Evolutionary conservation across 2,113 vertebrate species (phyloP).

Genomic region (Petrocephalus microphthalmus): DNA sequence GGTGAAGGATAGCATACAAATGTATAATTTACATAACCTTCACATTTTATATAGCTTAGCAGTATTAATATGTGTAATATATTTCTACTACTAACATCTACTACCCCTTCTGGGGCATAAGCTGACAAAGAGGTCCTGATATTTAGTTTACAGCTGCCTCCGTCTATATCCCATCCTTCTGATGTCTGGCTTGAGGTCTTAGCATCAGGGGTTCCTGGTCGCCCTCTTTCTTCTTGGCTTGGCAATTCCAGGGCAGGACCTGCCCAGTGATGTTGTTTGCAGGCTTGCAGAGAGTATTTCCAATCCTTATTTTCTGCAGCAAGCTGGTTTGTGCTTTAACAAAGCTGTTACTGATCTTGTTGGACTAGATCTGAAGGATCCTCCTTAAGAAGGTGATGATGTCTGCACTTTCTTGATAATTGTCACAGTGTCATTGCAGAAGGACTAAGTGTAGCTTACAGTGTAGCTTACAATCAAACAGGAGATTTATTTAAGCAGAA

Average conservation of each 20-base stretch:
- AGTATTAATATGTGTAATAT: background rate
- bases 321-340: background rate
- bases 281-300: background rate
- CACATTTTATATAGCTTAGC: background rate
- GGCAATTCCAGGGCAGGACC: background rate
- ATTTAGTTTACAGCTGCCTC: background rate
- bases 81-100: background rate
- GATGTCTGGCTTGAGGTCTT: background rate
- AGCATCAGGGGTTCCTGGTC: background rate
- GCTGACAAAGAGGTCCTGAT: constrained; percentile 18
- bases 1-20: background rate
- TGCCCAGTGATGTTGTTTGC: background rate
- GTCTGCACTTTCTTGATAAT: background rate
- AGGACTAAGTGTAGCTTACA: background rate
- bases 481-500: no score
- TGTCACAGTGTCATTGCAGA: background rate
- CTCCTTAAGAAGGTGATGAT: no score
- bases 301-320: background rate
- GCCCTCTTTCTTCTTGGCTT: background rate
- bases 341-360: background rate
- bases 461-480: no score
- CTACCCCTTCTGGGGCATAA: constrained; percentile 18
- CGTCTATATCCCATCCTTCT: background rate
- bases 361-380: background rate
- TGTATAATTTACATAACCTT: background rate